A percentile compares a stretch with the other conserved stretches of the same genome.
Evolutionary conservation across 2,797 vertebrate genomes (phyloP).

Genomic region (Delichon dasypus): DNA sequence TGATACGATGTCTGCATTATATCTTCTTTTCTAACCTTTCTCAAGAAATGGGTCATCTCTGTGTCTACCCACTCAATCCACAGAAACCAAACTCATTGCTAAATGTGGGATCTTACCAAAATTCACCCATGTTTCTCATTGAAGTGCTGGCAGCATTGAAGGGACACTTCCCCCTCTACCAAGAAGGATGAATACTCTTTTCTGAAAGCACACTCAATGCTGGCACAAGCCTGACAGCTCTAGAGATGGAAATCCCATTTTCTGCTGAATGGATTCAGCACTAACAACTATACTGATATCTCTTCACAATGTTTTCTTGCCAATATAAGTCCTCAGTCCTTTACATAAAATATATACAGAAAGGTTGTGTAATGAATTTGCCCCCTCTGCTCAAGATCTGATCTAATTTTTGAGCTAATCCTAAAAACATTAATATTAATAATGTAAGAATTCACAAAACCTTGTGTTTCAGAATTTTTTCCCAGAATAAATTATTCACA

Average conservation of each 20-base stretch:
- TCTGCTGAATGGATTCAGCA: neutral
- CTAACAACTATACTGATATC: neutral
- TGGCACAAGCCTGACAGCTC: neutral
- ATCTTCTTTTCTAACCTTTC: neutral
- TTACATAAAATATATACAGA: neutral
- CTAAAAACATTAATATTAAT: neutral
- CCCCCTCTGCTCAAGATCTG: neutral
- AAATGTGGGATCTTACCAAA: neutral
- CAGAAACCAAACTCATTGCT: neutral
- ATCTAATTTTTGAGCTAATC: neutral
- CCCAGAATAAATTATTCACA: neutral
- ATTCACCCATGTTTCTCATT: neutral
- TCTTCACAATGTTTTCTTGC: neutral
- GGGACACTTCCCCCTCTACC: neutral
- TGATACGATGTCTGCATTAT: neutral
- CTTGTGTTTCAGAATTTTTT: neutral
- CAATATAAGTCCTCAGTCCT: neutral
- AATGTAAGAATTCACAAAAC: neutral
- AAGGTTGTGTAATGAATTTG: neutral
- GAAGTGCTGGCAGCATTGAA: neutral
- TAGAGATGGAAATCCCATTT: neutral
- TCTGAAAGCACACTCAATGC: neutral
- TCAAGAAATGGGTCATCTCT: neutral
- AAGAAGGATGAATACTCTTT: neutral
- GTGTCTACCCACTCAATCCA: neutral